phyloP scores from a whole-genome alignment of 2,113 vertebrate species.

The Tychaedon coryphoeus region DNA sequence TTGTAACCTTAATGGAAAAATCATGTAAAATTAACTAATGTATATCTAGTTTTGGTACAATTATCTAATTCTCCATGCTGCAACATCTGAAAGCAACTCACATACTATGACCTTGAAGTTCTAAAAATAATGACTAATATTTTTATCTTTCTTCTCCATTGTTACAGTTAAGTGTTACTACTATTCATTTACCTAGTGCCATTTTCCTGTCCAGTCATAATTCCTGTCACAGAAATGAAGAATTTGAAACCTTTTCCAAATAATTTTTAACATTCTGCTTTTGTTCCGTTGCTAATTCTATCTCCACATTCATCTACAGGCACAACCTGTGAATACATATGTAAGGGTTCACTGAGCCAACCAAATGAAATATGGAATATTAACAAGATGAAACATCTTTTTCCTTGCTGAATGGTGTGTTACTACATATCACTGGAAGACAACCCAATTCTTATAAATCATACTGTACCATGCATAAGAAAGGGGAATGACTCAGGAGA shows the following conservation, averaged over 20 bases:
- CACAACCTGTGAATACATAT: not conserved
- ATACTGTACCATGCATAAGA: not conserved
- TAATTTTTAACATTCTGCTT: not conserved
- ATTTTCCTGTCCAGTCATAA: not conserved
- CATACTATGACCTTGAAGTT: not conserved
- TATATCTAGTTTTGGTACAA: not conserved
- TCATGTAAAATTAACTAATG: not conserved
- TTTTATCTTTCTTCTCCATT: not conserved
- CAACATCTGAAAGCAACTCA: not conserved
- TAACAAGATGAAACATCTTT: not conserved
- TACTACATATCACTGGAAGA: not conserved
- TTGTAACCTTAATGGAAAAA: not conserved
- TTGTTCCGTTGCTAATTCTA: not conserved
- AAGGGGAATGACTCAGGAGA: not conserved
- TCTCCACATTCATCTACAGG: not conserved
- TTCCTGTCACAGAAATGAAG: not conserved
- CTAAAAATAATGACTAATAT: not conserved
- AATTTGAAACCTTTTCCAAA: not conserved
- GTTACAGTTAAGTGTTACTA: not conserved
- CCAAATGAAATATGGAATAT: not conserved
- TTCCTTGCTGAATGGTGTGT: not conserved
- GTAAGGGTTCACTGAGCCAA: not conserved
- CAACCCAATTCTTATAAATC: not conserved
- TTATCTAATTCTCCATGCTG: not conserved
- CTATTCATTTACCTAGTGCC: not conserved